These are phyloP conservation scores for Zaprionus ornatus DNA, from an alignment of 1,140 invertebrate species.

Conservation along the genomic window DNA sequence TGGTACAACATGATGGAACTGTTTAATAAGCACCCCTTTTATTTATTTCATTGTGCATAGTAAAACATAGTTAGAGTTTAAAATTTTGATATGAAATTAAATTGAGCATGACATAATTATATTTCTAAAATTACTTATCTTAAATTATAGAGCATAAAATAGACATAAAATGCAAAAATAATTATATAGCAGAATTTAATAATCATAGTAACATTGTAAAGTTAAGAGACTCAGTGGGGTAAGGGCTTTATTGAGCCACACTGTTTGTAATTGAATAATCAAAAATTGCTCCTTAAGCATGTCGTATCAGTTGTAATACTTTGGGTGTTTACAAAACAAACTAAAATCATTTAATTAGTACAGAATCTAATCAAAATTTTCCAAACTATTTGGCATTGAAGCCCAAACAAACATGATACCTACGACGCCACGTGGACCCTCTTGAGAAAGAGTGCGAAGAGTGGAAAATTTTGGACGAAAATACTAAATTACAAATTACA, in stretches of 20 bases:
- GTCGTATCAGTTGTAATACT: constrained; percentile 13
- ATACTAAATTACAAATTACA: neutral
- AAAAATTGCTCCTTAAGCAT: neutral
- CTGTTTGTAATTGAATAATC: neutral
- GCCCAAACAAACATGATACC: neutral
- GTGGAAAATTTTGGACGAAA: neutral
- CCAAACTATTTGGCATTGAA: neutral
- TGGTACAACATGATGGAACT: no score
- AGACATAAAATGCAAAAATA: neutral
- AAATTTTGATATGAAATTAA: neutral
- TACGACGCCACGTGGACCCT: neutral
- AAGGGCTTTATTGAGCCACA: no score
- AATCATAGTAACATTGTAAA: neutral
- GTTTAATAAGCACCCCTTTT: no score
- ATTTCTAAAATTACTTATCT: neutral
- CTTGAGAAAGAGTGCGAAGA: neutral
- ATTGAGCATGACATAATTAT: constrained; percentile 6
- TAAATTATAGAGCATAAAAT: neutral
- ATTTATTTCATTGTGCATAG: neutral
- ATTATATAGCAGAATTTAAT: neutral
- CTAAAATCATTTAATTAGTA: neutral
- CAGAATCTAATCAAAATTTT: neutral
- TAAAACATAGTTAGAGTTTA: neutral
- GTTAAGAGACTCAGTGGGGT: neutral
- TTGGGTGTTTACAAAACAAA: neutral